Conservation (phyloP, 2,797 vertebrate genomes). For the Thamnophis elegans region DNA sequence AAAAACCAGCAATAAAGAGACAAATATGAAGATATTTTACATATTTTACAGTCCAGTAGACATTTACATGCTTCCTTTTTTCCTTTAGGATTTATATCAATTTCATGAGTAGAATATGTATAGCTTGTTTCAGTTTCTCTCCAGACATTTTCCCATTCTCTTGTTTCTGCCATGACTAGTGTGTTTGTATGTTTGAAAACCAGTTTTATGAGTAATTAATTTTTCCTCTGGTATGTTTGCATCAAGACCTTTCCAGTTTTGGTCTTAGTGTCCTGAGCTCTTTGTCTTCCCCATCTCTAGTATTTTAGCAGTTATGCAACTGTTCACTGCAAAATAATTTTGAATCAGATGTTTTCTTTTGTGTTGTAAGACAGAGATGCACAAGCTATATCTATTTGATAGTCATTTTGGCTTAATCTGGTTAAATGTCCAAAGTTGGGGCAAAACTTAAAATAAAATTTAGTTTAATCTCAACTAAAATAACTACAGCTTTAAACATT, state of each 20-base stretch:
- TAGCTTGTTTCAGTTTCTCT: neutral
- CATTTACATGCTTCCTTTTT: neutral
- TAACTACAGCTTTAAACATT: neutral
- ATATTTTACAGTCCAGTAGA: neutral
- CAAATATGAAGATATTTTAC: neutral
- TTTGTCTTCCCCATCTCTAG: neutral
- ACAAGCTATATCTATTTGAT: neutral
- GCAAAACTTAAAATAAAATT: neutral
- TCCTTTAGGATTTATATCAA: conserved; percentile 9
- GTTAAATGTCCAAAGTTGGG: neutral
- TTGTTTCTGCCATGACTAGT: conserved; percentile 45
- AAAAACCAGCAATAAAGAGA: neutral
- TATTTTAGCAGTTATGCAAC: neutral
- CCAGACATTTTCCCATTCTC: neutral
- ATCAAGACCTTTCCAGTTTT: neutral
- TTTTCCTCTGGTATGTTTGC: conserved; percentile 9
- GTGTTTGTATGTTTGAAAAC: conserved; percentile 15
- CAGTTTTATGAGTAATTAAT: conserved; percentile 10
- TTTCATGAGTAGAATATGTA: conserved; percentile 35
- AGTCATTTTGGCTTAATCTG: neutral
- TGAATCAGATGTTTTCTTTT: neutral
- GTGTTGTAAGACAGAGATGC: neutral
- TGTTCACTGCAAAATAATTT: neutral
- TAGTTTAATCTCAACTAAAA: neutral
- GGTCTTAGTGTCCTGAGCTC: neutral